A percentile compares a stretch with the other conserved stretches of the same genome.
Evolutionary conservation across 2,888 invertebrate species (phyloP).

Genomic region (Sisyra nigra): DNA sequence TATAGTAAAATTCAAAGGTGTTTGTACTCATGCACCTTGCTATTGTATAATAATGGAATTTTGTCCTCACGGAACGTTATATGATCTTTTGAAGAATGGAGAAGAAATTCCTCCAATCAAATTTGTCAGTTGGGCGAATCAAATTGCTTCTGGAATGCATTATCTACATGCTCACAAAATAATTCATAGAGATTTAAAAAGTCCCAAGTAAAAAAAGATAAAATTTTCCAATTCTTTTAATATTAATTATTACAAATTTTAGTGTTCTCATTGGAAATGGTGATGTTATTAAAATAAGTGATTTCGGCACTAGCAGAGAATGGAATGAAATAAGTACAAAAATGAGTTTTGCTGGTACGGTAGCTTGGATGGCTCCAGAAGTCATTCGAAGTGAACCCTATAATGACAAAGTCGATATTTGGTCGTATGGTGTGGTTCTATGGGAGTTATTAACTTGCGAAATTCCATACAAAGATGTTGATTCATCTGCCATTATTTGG

Average conservation of each 20-base stretch:
- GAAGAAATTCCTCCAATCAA: constrained; percentile 73
- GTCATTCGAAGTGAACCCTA: constrained; percentile 93
- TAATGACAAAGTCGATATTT: constrained; percentile 95
- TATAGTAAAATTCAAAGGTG: constrained; percentile 81
- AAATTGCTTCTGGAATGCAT: constrained; percentile 92
- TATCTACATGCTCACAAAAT: constrained; percentile 93
- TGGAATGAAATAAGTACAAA: constrained; percentile 90
- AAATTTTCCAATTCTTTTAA: no score
- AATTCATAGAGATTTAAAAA: constrained; percentile 96
- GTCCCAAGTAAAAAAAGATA: constrained; percentile 88
- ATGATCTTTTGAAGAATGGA: constrained; percentile 70
- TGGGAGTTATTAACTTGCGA: constrained; percentile 96
- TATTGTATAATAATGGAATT: constrained; percentile 98
- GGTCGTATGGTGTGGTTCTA: constrained; percentile 95
- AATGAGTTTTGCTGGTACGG: constrained; percentile 97
- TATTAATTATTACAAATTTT: constrained; percentile 16
- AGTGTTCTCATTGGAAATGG: constrained; percentile 74
- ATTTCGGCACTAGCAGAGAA: constrained; percentile 91
- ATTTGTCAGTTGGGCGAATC: constrained; percentile 84
- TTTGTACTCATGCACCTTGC: constrained; percentile 82
- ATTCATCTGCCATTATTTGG: constrained; percentile 94
- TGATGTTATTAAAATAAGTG: constrained; percentile 84
- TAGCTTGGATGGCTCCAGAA: constrained; percentile 99
- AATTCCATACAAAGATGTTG: constrained; percentile 85
- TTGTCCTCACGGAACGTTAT: constrained; percentile 89